Evolutionary conservation across 2,113 vertebrate species (phyloP).

Genomic region (sheep (Ovis aries)): ARS-UI_Ramb_v3.0 NC_056057.1:102736501-102737000

Average conservation of each 20-base stretch:
- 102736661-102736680: conserved; percentile 1
- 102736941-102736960: background rate
- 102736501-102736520: background rate
- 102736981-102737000: background rate
- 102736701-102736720: background rate
- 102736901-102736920: background rate
- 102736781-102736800: background rate
- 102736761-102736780: background rate
- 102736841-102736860: too few relatives aligned
- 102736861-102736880: background rate
- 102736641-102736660: background rate
- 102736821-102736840: background rate
- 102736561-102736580: background rate
- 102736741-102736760: background rate
- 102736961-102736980: background rate
- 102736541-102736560: background rate
- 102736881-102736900: background rate
- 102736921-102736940: background rate
- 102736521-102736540: background rate
- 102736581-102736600: background rate
- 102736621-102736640: background rate
- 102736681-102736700: background rate
- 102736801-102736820: background rate
- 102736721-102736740: background rate
- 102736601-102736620: background rate